Base-by-base conservation (phyloP, 2,113 vertebrate genomes). In the Prolemur simus region DNA sequence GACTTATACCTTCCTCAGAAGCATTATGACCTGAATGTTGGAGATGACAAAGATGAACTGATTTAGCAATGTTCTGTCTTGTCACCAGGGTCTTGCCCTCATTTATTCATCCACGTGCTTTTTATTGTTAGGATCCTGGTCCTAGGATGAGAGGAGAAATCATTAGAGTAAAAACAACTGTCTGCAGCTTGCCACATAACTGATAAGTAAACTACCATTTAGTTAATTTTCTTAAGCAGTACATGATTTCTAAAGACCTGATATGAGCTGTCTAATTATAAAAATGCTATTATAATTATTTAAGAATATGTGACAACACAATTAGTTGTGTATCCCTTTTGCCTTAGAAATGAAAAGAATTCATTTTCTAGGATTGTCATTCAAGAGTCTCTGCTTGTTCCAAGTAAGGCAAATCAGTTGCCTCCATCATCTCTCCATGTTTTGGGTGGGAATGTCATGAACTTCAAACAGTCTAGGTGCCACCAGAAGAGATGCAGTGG, bases 181-280 rank as follows among this genome's bases (percentile, higher is more conserved):
- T 82, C 23, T 85, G 10, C 74, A 58, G 47, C n/a, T 93, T 21
- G 32, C 29, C n/a, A 32, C 9, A 6, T 69, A 89, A 76, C 54
- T 76, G 84, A 85, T 95, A 52, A 25, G 87, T 83, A 87, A 78
- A 64, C 58, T 91, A 83, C n/a, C 37, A 23, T 78, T 84, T 54
- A 84, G 29, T 85, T 95, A 39, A 54, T 91, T 93, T 93, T 96
- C 42, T n/a, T 87, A 73, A 92, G n/a, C 94, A 81, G 9, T 78
- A 6, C 12, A 11, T 85, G 73, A 60, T 84, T 86, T 80, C 39
- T 95, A 73, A 96, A 91, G 85, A 84, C 32, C 34, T 71, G 76
- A 2, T 52, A 21, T 39, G 73, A 7, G 34, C 15, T 73, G 4
- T 66, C 37, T 52, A 87, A 73, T 47, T 95, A 66, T n/a, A 83